Evolutionary conservation across 1,140 invertebrate species (phyloP), one percentile per base, ranked within the genome.

Genomic region (Marisa cornuarietis): DNA sequence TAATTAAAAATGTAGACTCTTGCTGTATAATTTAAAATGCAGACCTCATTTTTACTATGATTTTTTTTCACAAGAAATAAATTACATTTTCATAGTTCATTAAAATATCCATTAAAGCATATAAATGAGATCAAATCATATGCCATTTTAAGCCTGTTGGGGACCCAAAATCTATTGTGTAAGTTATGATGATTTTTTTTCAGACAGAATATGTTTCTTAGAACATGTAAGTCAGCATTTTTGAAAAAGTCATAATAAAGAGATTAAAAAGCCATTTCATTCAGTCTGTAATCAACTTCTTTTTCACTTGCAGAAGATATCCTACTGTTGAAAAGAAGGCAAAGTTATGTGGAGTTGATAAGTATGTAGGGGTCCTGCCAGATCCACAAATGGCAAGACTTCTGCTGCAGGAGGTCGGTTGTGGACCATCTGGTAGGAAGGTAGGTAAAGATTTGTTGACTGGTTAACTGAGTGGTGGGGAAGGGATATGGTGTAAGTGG

Each of bases 241-340:
- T n/a, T 5, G 18, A 7, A 63, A n/a, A 20, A 20, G 7, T 20
- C 18, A 63, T 7, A n/a, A 63, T 63, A 4, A 63, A 18, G n/a
- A 63, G 18, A 20, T n/a, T 63, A 20, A n/a, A n/a, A 18, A n/a
- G 62, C n/a, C 7, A 63, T 7, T 18, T 18, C 7, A n/a, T 63
- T 63, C n/a, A 20, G 7, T 7, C 1, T 18, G 62, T 63, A 63
- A 63, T 18, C 26, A 14, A 68, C 11, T 68, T 24, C 26, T 31
- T 68, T 71, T 18, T 42, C 18, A 66, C 13, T 71, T 72, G 49
- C 77, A 84, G 83, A 73, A 77, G 71, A 78, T 87, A 84, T 78
- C 86, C 86, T 22, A 83, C 83, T 54, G 82, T 86, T 52, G 86
- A 87, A 66, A 86, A 86, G 78, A 78, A 81, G 75, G 83, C 84